Evolutionary conservation across 1,140 invertebrate species (phyloP).

Genomic region (Aphidius gifuensis): DNA sequence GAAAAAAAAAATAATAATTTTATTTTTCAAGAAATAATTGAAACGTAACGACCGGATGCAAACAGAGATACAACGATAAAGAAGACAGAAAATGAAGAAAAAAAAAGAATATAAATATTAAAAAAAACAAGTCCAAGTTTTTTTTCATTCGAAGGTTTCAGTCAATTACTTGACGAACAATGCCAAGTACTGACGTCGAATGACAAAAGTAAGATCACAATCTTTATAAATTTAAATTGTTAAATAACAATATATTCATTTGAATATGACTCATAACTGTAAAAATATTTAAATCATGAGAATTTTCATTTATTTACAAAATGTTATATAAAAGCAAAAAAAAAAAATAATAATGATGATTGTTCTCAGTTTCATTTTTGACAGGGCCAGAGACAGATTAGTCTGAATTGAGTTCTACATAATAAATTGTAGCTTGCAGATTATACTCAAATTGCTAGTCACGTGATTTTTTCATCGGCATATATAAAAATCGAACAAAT

Average conservation of each 20-base stretch:
- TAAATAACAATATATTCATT: conserved; percentile 17
- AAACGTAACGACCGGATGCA: conserved; percentile 25
- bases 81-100: no score
- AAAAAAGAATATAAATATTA: no score
- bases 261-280: conserved; percentile 4
- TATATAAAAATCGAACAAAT: conserved; percentile 3
- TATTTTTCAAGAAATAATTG: conserved; percentile 21
- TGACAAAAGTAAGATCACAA: conserved; percentile 15
- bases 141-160: conserved; percentile 23
- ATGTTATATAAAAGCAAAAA: no score
- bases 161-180: conserved; percentile 24
- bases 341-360: neutral
- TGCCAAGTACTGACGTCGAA: conserved; percentile 11
- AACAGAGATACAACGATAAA: conserved; percentile 18
- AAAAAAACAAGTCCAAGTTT: conserved; percentile 2
- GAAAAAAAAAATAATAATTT: conserved; percentile 1
- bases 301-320: no score
- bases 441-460: conserved; percentile 37
- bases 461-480: conserved; percentile 35
- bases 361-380: conserved; percentile 26
- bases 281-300: no score
- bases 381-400: conserved; percentile 33
- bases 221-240: conserved; percentile 21
- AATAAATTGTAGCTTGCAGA: conserved; percentile 29
- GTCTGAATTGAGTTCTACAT: conserved; percentile 38